Evolutionary conservation across 2,888 invertebrate species (phyloP), one percentile per base, ranked within the genome.

Genomic region (Copidosoma aretas): DNA sequence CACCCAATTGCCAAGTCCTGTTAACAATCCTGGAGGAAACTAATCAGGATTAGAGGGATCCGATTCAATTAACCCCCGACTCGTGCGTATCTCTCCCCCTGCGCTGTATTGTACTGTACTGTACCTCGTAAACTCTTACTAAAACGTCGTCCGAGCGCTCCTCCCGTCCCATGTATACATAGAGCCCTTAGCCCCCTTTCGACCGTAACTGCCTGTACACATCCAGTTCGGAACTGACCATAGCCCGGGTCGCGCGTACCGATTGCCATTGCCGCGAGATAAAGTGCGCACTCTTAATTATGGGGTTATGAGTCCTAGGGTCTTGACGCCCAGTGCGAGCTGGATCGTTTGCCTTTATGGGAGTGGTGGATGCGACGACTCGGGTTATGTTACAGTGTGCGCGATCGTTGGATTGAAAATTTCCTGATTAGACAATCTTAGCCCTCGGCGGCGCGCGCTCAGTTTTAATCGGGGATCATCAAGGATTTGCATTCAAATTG

Each of bases 21-120:
- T 66, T 71, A 68, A 71, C 71, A 71, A 66, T 68, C 67, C 63
- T 12, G 68, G 71, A 71, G 71, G 71, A 71, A 71, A 71, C 75
- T 81, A 82, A 83, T 82, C 81, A 82, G 80, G 78, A 79, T 82
- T 80, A 80, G 80, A 24, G 54, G 57, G 60, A 12, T 24, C 41
- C 79, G 81, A 83, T 83, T 81, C 80, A 83, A 83, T 82, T 82
- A 82, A 82, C 81, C 78, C 77, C 77, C 75, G 78, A 78, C 75
- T 8, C 24, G 15, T 32, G 21, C 15, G 10, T 22, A 25, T 17
- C 21, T n/a, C 32, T 15, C 25, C 46, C 39, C 32, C 58, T 22
- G n/a, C n/a, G n/a, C n/a, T n/a, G n/a, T n/a, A n/a, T n/a, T n/a
- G n/a, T n/a, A n/a, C 15, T 15, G 32, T 24, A 15, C 14, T 57